Evolutionary conservation across 1,140 invertebrate genomes (phyloP).

Genomic region (Palaemon carinicauda): DNA sequence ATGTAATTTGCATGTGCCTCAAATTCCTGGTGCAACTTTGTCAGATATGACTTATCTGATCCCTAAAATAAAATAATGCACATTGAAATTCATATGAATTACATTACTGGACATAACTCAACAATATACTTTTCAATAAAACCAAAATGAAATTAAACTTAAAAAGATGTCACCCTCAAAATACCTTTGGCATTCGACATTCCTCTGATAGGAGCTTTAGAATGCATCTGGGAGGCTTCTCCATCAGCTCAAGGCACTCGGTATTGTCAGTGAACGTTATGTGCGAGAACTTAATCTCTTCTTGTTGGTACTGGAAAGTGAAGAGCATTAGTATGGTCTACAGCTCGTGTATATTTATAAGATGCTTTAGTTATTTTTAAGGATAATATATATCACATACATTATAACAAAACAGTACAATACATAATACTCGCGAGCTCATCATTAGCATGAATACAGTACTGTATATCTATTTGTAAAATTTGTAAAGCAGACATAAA

Average conservation of each 20-base stretch:
- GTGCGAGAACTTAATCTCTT: conserved; percentile 87
- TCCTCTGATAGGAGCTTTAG: conserved; percentile 89
- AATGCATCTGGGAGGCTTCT: conserved; percentile 89
- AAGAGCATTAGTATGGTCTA: conserved; percentile 32
- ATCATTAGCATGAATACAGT: too few species aligned
- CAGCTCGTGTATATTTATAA: neutral
- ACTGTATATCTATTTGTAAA: too few species aligned
- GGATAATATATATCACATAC: too few species aligned
- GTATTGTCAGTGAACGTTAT: conserved; percentile 93
- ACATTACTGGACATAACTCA: too few species aligned
- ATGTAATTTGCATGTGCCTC: conserved; percentile 85
- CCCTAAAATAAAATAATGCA: conserved; percentile 67
- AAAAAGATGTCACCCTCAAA: neutral
- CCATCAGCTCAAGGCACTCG: conserved; percentile 85
- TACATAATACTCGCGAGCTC: too few species aligned
- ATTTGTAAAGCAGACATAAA: too few species aligned
- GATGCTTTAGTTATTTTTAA: too few species aligned
- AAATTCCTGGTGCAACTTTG: conserved; percentile 90
- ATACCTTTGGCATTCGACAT: conserved; percentile 88
- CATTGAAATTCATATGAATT: too few species aligned
- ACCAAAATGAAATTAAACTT: too few species aligned
- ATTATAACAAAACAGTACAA: too few species aligned
- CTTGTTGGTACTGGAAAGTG: conserved; percentile 74
- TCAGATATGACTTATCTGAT: conserved; percentile 87
- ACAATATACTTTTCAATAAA: too few species aligned